A percentile compares a stretch with the other conserved stretches of the same genome.
Evolutionary conservation across 2,888 invertebrate genomes (phyloP).

Genomic region (Anthrax anthrax): DNA sequence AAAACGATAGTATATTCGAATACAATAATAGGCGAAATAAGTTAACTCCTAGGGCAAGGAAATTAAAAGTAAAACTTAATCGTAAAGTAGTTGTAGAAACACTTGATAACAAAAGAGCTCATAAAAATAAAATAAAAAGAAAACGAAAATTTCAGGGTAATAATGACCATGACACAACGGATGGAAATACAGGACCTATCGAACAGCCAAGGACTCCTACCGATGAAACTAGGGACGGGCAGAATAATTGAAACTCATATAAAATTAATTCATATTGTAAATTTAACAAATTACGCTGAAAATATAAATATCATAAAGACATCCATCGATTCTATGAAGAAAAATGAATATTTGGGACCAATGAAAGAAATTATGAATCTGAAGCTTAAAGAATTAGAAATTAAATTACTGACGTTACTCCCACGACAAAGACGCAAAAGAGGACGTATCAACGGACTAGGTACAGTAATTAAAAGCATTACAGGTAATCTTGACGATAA

Average conservation of each 20-base stretch:
- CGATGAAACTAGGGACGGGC: conserved; percentile 1
- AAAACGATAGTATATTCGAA: background rate
- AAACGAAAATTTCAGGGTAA: background rate
- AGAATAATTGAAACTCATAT: background rate
- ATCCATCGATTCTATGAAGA: background rate
- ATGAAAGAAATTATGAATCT: background rate
- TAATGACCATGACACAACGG: background rate
- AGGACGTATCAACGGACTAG: conserved; percentile 4
- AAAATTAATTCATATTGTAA: conserved; percentile 2
- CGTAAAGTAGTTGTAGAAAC: background rate
- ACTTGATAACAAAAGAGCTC: background rate
- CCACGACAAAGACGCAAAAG: conserved; percentile 4
- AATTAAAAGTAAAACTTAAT: background rate
- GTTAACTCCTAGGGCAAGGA: background rate
- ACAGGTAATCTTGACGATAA: conserved; percentile 8
- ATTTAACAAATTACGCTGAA: conserved; percentile 1
- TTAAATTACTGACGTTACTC: background rate
- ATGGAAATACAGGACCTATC: background rate
- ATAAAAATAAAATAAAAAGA: background rate
- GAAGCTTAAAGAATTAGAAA: conserved; percentile 2
- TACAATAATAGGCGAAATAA: background rate
- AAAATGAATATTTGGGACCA: background rate
- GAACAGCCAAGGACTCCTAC: background rate
- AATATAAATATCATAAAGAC: conserved; percentile 1
- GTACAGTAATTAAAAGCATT: conserved; percentile 5